Base-by-base conservation (phyloP, 2,797 vertebrate genomes). In the Hapalemur alaotrensis region DNA sequence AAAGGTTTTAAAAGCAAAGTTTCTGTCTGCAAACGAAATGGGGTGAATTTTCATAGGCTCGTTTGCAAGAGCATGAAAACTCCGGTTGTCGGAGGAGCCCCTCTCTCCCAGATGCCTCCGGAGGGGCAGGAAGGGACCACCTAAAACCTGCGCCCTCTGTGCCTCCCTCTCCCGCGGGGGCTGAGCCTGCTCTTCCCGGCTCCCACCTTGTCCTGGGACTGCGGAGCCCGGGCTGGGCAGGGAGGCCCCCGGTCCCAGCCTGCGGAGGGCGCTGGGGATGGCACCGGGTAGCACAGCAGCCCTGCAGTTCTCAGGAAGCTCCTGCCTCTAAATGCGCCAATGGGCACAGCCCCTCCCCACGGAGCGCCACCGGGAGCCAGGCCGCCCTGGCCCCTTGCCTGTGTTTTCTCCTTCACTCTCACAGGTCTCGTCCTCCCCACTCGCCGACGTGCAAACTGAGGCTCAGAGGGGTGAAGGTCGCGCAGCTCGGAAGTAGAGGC, bases 21-120 rank as follows among this genome's bases (percentile, higher is more conserved):
- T 96, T 95, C 87, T 97, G 89, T 97, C 93, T 97, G 89, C 95
- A 95, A 96, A 96, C 83, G 92, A 97, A 96, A 95, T 93, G 48
- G 89, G 87, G 75, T 94, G 97, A 78, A 93, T 94, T 98, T 97
- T 93, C 97, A 97, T 92, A 82, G 87, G 59, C 91, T 97, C 35
- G 0, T 97, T 96, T 85, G 85, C 57, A 95, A 95, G 20, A 97
- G 85, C 91, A 79, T 93, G 94, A 97, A 96, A 95, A 95, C 92
- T 85, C 90, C 80, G 90, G 78, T 86, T 78, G 89, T 89, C 0
- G 1, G 35, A 14, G 17, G 25, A 48, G 7, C 61, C 46, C 78
- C 46, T 73, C 76, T 61, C 15, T 43, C 38, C 38, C 65, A 15
- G 41, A 75, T n/a, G 61, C 52, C n/a, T 20, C 22, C 14, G 46